phyloP scores from a whole-genome alignment of 2,888 invertebrate genomes.

The Carterocephalus palaemon region DNA sequence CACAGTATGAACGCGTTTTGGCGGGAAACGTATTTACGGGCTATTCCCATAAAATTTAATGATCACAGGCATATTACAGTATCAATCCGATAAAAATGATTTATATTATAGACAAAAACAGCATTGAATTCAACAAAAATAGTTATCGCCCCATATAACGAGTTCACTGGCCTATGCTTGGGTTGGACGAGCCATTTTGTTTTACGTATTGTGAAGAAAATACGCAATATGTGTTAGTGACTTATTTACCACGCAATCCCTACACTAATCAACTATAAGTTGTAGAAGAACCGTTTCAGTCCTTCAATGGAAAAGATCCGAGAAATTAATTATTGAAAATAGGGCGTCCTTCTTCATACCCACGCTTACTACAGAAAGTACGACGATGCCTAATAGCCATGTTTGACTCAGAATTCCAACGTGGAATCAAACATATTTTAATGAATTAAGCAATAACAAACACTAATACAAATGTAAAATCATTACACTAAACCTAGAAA shows the following conservation, averaged over 20 bases:
- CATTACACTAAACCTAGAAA: slow-evolving; percentile 56
- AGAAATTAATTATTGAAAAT: slow-evolving; percentile 77
- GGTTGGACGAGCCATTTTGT: slow-evolving; percentile 79
- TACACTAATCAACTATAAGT: slow-evolving; percentile 62
- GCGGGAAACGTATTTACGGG: slow-evolving; percentile 69
- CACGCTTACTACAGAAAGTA: slow-evolving; percentile 76
- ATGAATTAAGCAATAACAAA: slow-evolving; percentile 50
- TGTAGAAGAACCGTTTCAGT: slow-evolving; percentile 71
- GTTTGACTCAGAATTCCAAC: slow-evolving; percentile 78
- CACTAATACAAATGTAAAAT: slow-evolving; percentile 56
- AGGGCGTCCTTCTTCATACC: slow-evolving; percentile 71
- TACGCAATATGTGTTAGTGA: slow-evolving; percentile 72
- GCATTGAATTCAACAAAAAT: slow-evolving; percentile 45
- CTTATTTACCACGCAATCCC: slow-evolving; percentile 69
- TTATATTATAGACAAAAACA: slow-evolving; percentile 26
- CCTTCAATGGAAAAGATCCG: slow-evolving; percentile 69
- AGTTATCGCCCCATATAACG: slow-evolving; percentile 70
- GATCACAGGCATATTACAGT: slow-evolving; percentile 26
- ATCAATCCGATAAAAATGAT: slow-evolving; percentile 33
- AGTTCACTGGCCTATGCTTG: slow-evolving; percentile 77
- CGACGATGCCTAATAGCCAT: slow-evolving; percentile 75
- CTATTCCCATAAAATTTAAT: slow-evolving; percentile 28
- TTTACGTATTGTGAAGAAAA: slow-evolving; percentile 76
- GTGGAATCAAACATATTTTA: slow-evolving; percentile 66
- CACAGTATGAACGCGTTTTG: slow-evolving; percentile 71